These are phyloP conservation scores for Taurulus bubalis DNA, from an alignment of 2,113 vertebrate genomes.

Conservation along the genomic window DNA sequence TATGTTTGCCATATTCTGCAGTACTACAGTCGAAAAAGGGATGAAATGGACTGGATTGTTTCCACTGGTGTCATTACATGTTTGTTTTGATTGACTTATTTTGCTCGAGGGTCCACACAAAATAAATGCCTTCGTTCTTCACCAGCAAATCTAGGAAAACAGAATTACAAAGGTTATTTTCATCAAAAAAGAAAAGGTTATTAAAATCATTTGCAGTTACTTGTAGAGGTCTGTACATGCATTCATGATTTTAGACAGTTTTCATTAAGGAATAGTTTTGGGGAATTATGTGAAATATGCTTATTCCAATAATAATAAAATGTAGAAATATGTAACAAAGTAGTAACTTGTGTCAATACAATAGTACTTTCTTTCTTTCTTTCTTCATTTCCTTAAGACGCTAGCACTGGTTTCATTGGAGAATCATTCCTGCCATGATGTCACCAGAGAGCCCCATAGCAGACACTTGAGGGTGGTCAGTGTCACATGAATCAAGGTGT, in stretches of 20 bases:
- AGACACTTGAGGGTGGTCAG: neutral
- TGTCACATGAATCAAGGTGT: constrained; percentile 17
- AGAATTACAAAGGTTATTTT: neutral
- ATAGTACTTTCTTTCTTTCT: neutral
- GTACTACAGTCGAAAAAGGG: neutral
- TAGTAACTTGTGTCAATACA: neutral
- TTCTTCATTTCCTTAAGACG: neutral
- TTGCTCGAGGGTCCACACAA: neutral
- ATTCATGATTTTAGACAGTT: neutral
- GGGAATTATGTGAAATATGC: neutral
- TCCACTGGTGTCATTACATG: constrained; percentile 12
- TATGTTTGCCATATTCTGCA: neutral
- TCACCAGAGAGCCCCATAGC: neutral
- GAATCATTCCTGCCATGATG: neutral
- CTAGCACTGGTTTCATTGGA: neutral
- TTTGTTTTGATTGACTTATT: constrained; percentile 17
- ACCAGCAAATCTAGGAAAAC: neutral
- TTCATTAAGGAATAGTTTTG: neutral
- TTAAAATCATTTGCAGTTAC: neutral
- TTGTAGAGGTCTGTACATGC: neutral
- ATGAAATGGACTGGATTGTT: neutral
- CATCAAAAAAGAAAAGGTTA: neutral
- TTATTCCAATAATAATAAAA: neutral
- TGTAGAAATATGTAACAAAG: neutral
- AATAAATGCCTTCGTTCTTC: neutral